Conservation (phyloP, 2,113 vertebrate species). For the Mugil cephalus region DNA sequence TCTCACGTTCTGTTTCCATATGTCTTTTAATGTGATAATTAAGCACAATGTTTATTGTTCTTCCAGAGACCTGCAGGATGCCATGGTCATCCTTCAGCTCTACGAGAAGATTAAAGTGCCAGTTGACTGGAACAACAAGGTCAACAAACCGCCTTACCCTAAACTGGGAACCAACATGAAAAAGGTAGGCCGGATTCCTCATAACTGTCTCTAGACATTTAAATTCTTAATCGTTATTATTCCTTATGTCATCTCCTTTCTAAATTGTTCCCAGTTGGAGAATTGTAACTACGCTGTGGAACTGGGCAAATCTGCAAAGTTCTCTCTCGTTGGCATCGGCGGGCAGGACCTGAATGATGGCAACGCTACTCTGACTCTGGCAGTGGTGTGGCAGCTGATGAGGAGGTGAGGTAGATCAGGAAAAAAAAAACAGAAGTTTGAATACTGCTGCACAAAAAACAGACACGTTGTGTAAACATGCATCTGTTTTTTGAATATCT, state of each 20-base stretch:
- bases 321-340: conserved; percentile 96
- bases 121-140: conserved; percentile 92
- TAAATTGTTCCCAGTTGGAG: conserved; percentile 86
- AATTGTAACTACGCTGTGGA: conserved; percentile 97
- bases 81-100: conserved; percentile 95
- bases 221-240: no score
- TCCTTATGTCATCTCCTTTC: background rate
- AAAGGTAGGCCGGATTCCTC: conserved; percentile 83
- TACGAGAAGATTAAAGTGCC: conserved; percentile 96
- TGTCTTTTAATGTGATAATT: conserved; percentile 1
- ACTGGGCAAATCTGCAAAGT: conserved; percentile 92
- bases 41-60: conserved; percentile 28
- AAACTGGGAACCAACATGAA: conserved; percentile 97
- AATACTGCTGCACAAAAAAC: background rate
- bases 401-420: conserved; percentile 87
- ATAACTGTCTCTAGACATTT: no score
- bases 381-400: conserved; percentile 97
- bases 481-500: no score
- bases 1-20: background rate
- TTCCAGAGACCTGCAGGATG: conserved; percentile 92
- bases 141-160: conserved; percentile 96
- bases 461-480: no score
- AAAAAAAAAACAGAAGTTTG: background rate
- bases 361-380: conserved; percentile 91
- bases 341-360: conserved; percentile 96